Evolutionary conservation across 2,888 invertebrate genomes (phyloP), one percentile per base, ranked within the genome.

Genomic region (Entomobrya multifasciata): DNA sequence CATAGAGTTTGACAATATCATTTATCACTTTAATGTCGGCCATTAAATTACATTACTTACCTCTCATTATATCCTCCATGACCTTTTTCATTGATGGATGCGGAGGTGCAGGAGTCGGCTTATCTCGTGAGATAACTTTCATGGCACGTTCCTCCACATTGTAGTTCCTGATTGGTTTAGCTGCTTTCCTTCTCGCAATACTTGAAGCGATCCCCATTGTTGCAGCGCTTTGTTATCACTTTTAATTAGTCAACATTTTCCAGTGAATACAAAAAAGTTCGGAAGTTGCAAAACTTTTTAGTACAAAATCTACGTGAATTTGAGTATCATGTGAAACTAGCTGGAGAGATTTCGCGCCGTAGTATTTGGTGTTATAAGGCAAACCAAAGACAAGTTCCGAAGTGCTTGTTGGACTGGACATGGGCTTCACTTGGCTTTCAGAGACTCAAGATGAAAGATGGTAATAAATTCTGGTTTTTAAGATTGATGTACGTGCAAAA

Each of bases 111-210:
- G 94, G 93, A 87, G 92, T 93, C 4, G 93, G 94, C 92, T 95
- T 95, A 62, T 95, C 94, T 92, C 94, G 94, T 0, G 95, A 94
- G 89, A 97, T 94, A 22, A 95, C 92, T 91, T 95, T 95, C 91
- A 95, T 95, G 30, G 96, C 96, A 88, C 97, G 94, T 92, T 94
- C 95, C 92, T 96, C 96, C 1, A 96, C 94, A 92, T 97, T 96
- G 91, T 95, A 96, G 30, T 95, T 94, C 92, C 94, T 94, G 17
- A 94, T 15, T 1, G 91, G 90, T 49, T 90, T 27, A 1, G 20
- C 17, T 17, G 67, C 44, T 13, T 36, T 30, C 11, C 44, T 62
- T 36, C 41, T 15, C 1, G 27, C 52, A 1, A 41, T 13, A 44
- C 77, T 76, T 10, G 52, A 41, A 20, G 27, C 65, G 1, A n/a